Evolutionary conservation across 1,140 invertebrate species (phyloP), one percentile per base, ranked within the genome.

Genomic region (Trichonephila clavata): DNA sequence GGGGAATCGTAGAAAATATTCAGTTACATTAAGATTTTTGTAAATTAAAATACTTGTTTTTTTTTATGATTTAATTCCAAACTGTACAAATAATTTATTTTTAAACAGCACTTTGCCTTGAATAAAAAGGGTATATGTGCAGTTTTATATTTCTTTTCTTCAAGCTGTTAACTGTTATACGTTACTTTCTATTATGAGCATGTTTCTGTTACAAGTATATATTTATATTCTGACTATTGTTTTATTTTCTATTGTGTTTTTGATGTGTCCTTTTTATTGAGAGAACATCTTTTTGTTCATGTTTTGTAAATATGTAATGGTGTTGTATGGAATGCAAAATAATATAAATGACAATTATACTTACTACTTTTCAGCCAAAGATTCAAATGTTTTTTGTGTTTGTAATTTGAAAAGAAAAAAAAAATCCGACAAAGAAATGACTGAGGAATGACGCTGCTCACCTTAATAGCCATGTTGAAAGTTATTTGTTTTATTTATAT

Each of bases 401-500:
- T 81, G 50, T 81, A 81, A 77, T 32, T 32, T 77, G 16, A 32
- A 16, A 77, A 77, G 27, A 71, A 71, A 39, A 61, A 61, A 61
- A 63, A 63, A 63, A 63, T 63, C 16, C 61, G 10, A 7, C n/a
- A 65, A 71, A 81, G 43, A 80, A 80, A 60, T 90, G 68, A 90
- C 89, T 90, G 89, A 60, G 71, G 71, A 81, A 80, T 59, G 89
- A 71, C 59, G 68, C 71, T 90, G 89, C 89, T 90, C 89, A 90
- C 89, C 77, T 57, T 90, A 81, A 80, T 90, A 90, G 89, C 89
- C 89, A 90, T 90, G 89, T 90, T 90, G 89, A 90, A 90, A 90
- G 89, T 90, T 90, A 90, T 68, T 90, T 90, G 89, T 90, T 90
- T 90, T 90, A 90, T 90, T 90, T 90, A 90, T 90, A 90, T 90